Evolutionary conservation across 2,797 vertebrate genomes (phyloP).

Genomic region (Dendrocincla fuliginosa): DNA sequence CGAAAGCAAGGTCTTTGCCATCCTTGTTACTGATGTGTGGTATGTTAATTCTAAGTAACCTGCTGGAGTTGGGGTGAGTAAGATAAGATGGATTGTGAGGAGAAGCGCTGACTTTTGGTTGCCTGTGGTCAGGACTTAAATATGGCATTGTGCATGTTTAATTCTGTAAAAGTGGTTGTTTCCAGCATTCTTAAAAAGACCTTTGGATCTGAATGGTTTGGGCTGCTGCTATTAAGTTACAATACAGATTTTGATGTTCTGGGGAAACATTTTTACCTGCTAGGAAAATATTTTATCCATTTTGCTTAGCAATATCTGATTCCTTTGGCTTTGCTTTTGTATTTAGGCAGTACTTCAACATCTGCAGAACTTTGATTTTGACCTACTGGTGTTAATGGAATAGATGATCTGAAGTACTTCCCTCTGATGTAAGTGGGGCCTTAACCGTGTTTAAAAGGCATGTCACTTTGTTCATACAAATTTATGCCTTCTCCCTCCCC

Average conservation of each 20-base stretch:
- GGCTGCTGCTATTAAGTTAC: background rate
- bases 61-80: background rate
- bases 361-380: background rate
- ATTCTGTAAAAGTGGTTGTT: background rate
- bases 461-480: background rate
- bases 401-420: background rate
- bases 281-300: background rate
- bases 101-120: background rate
- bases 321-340: background rate
- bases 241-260: background rate
- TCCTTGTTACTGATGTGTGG: background rate
- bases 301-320: background rate
- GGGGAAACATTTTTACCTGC: background rate
- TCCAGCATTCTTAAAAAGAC: background rate
- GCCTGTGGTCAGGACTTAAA: background rate
- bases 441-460: background rate
- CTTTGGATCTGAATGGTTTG: background rate
- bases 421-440: background rate
- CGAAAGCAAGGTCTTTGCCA: background rate
- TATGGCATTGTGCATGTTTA: background rate
- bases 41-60: background rate
- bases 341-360: background rate
- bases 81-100: background rate
- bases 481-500: background rate
- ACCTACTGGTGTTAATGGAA: background rate